phyloP scores from a whole-genome alignment of 2,888 invertebrate species.

The Helobdella robusta region DNA sequence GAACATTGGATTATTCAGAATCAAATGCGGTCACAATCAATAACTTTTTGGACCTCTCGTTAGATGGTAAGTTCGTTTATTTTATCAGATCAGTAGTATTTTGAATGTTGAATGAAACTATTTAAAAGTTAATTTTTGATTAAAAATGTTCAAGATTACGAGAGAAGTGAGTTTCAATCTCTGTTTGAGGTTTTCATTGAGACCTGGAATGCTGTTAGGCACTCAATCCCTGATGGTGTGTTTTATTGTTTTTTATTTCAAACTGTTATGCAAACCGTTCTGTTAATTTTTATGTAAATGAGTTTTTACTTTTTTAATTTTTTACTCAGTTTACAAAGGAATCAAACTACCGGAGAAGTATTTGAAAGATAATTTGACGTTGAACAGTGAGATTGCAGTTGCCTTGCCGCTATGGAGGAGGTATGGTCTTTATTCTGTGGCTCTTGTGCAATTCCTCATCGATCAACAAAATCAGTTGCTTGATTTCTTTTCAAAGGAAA shows the following conservation, averaged over 20 bases:
- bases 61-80: no score
- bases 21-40: no score
- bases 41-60: no score
- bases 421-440: constrained; percentile 39
- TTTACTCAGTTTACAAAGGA: constrained; percentile 16
- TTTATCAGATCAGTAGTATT: no score
- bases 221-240: no score
- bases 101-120: no score
- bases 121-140: no score
- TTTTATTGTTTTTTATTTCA: not conserved
- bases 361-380: constrained; percentile 28
- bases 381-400: constrained; percentile 31
- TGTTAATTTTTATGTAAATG: not conserved
- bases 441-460: constrained; percentile 38
- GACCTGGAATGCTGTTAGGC: no score
- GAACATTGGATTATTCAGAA: no score
- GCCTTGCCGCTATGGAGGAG: constrained; percentile 36
- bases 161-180: no score
- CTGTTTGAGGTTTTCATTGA: no score
- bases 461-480: constrained; percentile 41
- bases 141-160: no score
- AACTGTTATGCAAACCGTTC: not conserved
- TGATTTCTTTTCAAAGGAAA: constrained; percentile 34
- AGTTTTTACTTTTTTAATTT: not conserved
- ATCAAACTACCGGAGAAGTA: constrained; percentile 30